A percentile compares a stretch with the other conserved stretches of the same genome.
These are phyloP conservation scores for Tridacna gigas DNA, from an alignment of 2,888 invertebrate genomes.

Conservation along the genomic window DNA sequence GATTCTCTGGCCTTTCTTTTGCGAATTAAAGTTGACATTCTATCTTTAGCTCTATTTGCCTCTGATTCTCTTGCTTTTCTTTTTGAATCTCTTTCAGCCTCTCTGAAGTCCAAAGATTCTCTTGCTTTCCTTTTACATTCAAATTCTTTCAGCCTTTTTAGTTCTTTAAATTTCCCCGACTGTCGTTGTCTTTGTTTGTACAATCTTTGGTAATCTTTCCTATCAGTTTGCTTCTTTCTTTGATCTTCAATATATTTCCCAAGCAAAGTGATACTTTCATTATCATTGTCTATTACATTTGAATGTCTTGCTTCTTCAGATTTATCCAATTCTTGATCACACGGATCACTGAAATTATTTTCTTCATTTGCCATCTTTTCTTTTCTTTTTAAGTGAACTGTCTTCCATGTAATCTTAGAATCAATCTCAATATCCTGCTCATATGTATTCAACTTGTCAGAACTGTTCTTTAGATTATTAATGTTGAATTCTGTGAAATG, in stretches of 20 bases:
- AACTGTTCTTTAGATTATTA: too few relatives aligned
- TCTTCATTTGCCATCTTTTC: background rate
- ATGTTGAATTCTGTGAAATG: too few relatives aligned
- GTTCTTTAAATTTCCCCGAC: background rate
- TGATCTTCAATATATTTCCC: background rate
- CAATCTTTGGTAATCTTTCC: too few relatives aligned
- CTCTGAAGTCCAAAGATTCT: background rate
- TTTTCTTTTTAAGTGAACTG: background rate
- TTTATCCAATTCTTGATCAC: background rate
- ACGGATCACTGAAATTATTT: background rate
- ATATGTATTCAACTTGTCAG: too few relatives aligned
- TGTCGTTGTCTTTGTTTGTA: too few relatives aligned
- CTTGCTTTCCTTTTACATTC: slow-evolving; percentile 1
- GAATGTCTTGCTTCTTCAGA: too few relatives aligned
- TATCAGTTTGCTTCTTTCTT: background rate
- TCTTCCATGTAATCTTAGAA: too few relatives aligned
- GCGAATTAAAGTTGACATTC: background rate
- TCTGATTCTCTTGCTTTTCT: background rate
- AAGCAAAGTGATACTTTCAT: background rate
- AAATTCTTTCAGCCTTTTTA: background rate
- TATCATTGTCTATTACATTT: background rate
- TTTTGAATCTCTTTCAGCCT: too few relatives aligned
- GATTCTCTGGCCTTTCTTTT: slow-evolving; percentile 7
- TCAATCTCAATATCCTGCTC: too few relatives aligned
- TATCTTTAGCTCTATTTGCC: background rate